Evolutionary conservation across 2,113 vertebrate species (phyloP), one percentile per base, ranked within the genome.

Genomic region (Girardinichthys multiradiatus): DNA sequence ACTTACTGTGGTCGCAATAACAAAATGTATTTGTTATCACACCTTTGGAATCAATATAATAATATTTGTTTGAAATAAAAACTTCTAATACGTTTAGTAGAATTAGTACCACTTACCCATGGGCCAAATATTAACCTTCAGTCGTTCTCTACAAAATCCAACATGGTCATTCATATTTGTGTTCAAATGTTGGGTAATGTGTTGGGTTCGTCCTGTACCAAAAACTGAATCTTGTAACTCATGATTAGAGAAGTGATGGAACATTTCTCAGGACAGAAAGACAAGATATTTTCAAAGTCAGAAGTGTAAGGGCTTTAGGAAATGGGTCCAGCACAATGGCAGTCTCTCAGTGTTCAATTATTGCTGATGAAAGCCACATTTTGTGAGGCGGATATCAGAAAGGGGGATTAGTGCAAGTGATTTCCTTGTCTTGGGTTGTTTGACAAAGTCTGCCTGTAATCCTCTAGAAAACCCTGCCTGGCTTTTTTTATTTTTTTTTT

Each of bases 361-460:
- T 86, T 85, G 76, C 86, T 92, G 92, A 93, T 94, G 91, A 93
- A 94, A 94, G 89, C 86, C 82, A 83, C 86, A 86, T 92, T 93
- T 91, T 87, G 87, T 86, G 85, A 62, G 78, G 80, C 87, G 74
- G 84, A 93, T 92, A 92, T 95, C 89, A 90, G 81, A 93, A 84
- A 81, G 79, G 39, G 70, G 92, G 90, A 93, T 93, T 93, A 93
- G 87, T 70, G 81, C 83, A 84, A 90, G 89, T 86, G 89, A 91
- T 91, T 92, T 91, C 78, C 73, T 84, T 80, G 81, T 85, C 84
- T 76, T 82, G 83, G 87, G 64, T 88, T 91, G 88, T 91, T 89
- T 89, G 86, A 91, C 88, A 90, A 86, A 89, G 91, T 87, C 87
- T 85, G 78, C 78, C 72, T 72, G 73, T 91, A 92, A 91, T 92